Evolutionary conservation across 2,888 invertebrate species (phyloP), one percentile per base, ranked within the genome.

Genomic region (Salticus scenicus): DNA sequence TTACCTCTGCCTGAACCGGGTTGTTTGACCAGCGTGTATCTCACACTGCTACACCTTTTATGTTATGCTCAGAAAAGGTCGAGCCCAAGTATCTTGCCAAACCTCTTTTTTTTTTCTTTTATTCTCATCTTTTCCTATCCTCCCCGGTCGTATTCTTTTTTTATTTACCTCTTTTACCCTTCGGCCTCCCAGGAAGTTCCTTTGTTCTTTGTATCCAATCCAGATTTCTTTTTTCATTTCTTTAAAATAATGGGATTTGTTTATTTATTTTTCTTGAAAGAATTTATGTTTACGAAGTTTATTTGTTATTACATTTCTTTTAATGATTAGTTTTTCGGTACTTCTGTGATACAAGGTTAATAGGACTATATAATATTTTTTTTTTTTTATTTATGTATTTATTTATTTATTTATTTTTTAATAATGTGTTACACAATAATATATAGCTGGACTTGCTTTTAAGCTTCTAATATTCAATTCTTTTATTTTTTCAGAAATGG

Each of bases 1-100:
- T 37, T 57, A 24, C 57, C 24, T 17, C 57, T 57, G 57, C 57
- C 57, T 24, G 24, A 57, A 57, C 37, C 37, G 31, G 67, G 67
- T 31, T 67, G 67, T 27, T 67, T 67, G 67, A 67, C 67, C 67
- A 33, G 20, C 67, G 27, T 20, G 67, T 67, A 67, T 67, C 31
- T 33, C 67, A 67, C 67, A 17, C 67, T 67, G 67, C 31, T 67
- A 67, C 67, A 67, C 67, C 67, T 67, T 67, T 67, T 67, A 33
- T 67, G 17, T 28, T 30, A 12, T 28, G 33, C 17, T 30, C 31
- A 30, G 33, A 57, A 63, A 30, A 47, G 47, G 74, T 37, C 74
- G 66, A 63, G 63, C 72, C 31, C 31, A 73, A 57, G 72, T 42
- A 73, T 73, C 72, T 73, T n/a, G 72, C 31, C 57, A 57, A 33